phyloP scores from a whole-genome alignment of 2,797 vertebrate genomes.

The Amblyraja radiata region DNA sequence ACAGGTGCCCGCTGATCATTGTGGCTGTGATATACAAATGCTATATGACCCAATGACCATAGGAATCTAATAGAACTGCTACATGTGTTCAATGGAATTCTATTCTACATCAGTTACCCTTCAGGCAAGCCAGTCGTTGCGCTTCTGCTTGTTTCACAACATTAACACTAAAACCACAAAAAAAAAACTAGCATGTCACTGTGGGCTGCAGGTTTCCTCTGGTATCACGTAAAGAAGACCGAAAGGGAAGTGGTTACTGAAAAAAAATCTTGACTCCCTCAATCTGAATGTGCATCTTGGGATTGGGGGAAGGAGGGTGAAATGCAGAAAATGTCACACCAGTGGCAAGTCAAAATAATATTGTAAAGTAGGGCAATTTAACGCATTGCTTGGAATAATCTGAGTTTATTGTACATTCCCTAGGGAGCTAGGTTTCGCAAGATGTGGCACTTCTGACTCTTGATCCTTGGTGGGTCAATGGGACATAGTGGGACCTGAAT shows the following conservation, averaged over 20 bases:
- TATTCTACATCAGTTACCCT: not conserved
- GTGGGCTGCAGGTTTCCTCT: slow-evolving; percentile 5
- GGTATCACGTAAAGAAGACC: not conserved
- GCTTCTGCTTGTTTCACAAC: slow-evolving; percentile 17
- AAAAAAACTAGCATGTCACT: slow-evolving; percentile 18
- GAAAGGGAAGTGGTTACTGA: not conserved
- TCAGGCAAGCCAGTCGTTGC: not conserved
- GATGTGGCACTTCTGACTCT: not conserved
- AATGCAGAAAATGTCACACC: not conserved
- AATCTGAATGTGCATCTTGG: not conserved
- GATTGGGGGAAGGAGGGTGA: not conserved
- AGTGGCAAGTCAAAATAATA: not conserved
- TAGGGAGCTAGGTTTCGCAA: not conserved
- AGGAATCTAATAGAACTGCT: too few relatives aligned
- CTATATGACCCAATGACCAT: too few relatives aligned
- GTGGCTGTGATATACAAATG: too few relatives aligned
- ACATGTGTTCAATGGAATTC: not conserved
- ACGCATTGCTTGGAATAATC: not conserved
- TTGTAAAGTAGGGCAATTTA: not conserved
- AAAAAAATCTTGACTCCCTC: not conserved
- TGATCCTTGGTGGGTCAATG: not conserved
- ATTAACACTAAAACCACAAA: not conserved
- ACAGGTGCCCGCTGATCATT: too few relatives aligned
- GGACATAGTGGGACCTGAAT: too few relatives aligned
- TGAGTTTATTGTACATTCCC: not conserved